Conservation (phyloP, 2,113 vertebrate genomes). For the Raja brachyura region DNA sequence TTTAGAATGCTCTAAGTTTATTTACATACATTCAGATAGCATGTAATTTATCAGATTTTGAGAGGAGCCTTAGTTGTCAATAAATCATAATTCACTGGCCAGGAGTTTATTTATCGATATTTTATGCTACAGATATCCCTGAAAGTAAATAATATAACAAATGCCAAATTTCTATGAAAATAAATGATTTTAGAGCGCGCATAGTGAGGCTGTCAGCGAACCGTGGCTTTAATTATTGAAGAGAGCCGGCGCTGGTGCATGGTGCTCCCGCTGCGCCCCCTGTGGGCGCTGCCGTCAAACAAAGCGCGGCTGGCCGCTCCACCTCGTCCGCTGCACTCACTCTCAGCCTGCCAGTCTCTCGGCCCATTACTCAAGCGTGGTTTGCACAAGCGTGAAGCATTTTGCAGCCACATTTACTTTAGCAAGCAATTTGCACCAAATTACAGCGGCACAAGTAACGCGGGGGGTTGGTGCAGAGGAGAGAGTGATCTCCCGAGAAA, state of each 20-base stretch:
- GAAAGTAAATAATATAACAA: not conserved
- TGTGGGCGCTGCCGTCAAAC: not conserved
- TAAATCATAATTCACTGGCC: not conserved
- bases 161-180: conserved; percentile 12
- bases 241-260: too few species aligned
- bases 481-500: not conserved
- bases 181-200: not conserved
- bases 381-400: not conserved
- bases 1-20: not conserved
- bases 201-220: not conserved
- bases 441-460: not conserved
- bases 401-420: not conserved
- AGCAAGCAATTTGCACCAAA: not conserved
- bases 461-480: not conserved
- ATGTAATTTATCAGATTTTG: not conserved
- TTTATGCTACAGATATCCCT: not conserved
- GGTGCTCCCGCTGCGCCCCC: conserved; percentile 13
- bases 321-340: not conserved
- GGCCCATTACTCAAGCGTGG: not conserved
- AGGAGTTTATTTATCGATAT: not conserved
- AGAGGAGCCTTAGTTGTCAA: not conserved
- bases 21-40: not conserved
- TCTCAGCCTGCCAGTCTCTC: not conserved
- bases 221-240: not conserved
- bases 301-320: not conserved